Percentiles rank a stretch among this genome's conserved stretches.
Evolutionary conservation across 2,888 invertebrate genomes (phyloP).

Genomic region (Mimumesa dahlbomi): DNA sequence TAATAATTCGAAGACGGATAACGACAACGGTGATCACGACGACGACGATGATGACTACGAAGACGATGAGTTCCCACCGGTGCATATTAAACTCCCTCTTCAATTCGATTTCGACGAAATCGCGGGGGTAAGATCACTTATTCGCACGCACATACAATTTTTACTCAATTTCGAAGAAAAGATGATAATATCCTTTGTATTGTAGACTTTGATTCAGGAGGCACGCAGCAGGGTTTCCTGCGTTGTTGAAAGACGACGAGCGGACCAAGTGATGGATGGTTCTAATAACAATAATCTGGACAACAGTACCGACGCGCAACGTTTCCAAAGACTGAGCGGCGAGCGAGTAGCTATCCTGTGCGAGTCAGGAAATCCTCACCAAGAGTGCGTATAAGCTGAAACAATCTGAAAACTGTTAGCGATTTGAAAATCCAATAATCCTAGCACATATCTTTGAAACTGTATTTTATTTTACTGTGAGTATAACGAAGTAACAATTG

Average conservation of each 20-base stretch:
- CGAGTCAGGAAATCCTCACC: conserved; percentile 88
- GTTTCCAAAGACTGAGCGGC: conserved; percentile 88
- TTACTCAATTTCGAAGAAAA: too few relatives aligned
- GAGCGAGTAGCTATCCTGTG: conserved; percentile 94
- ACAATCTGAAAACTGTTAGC: too few relatives aligned
- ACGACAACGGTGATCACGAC: conserved; percentile 82
- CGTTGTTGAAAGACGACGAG: conserved; percentile 91
- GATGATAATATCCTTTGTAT: too few relatives aligned
- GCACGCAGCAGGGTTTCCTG: conserved; percentile 92
- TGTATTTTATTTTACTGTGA: neutral
- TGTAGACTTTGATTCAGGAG: conserved; percentile 81
- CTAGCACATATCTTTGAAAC: too few relatives aligned
- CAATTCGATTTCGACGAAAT: conserved; percentile 92
- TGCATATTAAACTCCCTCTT: conserved; percentile 88
- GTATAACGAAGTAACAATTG: neutral
- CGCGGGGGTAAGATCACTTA: conserved; percentile 84
- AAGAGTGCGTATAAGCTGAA: conserved; percentile 80
- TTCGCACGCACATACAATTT: too few relatives aligned
- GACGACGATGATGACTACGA: conserved; percentile 81
- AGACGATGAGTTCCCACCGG: conserved; percentile 80
- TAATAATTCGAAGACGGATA: conserved; percentile 81
- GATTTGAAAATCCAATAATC: too few relatives aligned
- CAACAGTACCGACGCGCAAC: conserved; percentile 86
- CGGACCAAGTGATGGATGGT: conserved; percentile 91
- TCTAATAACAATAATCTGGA: conserved; percentile 87